These are phyloP conservation scores for Sebastes elongatus DNA, from an alignment of 2,797 vertebrate genomes.

Conservation along the genomic window DNA sequence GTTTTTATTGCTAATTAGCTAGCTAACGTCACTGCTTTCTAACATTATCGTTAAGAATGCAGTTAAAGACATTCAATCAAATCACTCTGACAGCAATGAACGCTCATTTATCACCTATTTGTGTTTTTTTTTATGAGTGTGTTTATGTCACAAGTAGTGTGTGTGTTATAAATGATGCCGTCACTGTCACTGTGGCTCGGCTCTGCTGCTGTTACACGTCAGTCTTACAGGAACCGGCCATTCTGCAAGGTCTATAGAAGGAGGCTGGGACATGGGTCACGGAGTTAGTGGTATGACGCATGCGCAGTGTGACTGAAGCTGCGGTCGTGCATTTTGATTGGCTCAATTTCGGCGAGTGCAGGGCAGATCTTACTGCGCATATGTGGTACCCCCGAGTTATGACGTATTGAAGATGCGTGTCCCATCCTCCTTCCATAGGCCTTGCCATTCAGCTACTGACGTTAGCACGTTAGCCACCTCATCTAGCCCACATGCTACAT, in stretches of 20 bases:
- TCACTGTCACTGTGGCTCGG: background rate
- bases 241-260: no score
- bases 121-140: background rate
- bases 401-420: rapidly evolving
- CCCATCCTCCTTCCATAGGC: no score
- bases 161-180: background rate
- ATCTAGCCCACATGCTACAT: background rate
- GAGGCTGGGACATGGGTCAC: no score
- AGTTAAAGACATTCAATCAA: background rate
- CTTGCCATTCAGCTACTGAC: constrained; percentile 33
- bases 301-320: no score
- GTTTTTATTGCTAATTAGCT: constrained; percentile 25
- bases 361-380: no score
- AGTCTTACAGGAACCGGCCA: constrained; percentile 66
- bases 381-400: rapidly evolving
- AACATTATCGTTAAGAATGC: background rate
- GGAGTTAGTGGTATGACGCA: no score
- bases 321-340: no score
- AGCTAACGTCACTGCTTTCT: background rate
- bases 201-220: constrained; percentile 78
- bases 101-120: rapidly evolving
- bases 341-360: no score
- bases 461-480: constrained; percentile 50
- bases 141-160: rapidly evolving
- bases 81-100: rapidly evolving